These are phyloP conservation scores for Pristionchus pacificus DNA, from an alignment of 1,140 invertebrate species.

Conservation along the genomic window DNA sequence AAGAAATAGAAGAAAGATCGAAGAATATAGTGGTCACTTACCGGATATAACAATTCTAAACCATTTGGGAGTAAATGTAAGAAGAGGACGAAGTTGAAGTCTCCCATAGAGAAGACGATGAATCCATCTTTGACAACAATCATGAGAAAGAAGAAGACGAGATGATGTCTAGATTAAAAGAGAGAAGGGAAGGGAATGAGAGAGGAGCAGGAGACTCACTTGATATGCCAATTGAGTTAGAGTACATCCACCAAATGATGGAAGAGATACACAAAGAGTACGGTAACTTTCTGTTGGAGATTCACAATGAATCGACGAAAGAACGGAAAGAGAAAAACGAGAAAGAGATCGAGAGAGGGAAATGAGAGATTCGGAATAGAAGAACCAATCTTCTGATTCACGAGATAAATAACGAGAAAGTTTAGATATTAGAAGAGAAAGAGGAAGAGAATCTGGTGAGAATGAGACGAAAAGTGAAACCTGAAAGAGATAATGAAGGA, in stretches of 20 bases:
- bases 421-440: constrained; percentile 39
- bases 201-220: constrained; percentile 3
- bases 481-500: constrained; percentile 20
- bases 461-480: constrained; percentile 32
- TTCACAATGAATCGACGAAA: constrained; percentile 36
- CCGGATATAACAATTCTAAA: constrained; percentile 43
- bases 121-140: constrained; percentile 52
- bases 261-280: constrained; percentile 35
- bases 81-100: constrained; percentile 31
- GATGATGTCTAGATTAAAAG: constrained; percentile 38
- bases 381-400: constrained; percentile 42
- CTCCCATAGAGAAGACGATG: constrained; percentile 48
- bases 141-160: constrained; percentile 43
- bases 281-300: constrained; percentile 40
- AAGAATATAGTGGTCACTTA: too few relatives aligned
- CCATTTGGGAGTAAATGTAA: constrained; percentile 39
- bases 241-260: constrained; percentile 37
- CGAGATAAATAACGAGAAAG: constrained; percentile 29
- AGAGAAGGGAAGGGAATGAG: neutral
- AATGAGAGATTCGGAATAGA: constrained; percentile 44
- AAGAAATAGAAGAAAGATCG: constrained; percentile 28
- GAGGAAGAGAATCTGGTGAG: constrained; percentile 38
- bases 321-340: constrained; percentile 30
- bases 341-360: constrained; percentile 32
- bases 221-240: constrained; percentile 49